A percentile compares a stretch with the other conserved stretches of the same genome.
Evolutionary conservation across 2,797 vertebrate species (phyloP).

Genomic region (Setipinna tenuifilis): DNA sequence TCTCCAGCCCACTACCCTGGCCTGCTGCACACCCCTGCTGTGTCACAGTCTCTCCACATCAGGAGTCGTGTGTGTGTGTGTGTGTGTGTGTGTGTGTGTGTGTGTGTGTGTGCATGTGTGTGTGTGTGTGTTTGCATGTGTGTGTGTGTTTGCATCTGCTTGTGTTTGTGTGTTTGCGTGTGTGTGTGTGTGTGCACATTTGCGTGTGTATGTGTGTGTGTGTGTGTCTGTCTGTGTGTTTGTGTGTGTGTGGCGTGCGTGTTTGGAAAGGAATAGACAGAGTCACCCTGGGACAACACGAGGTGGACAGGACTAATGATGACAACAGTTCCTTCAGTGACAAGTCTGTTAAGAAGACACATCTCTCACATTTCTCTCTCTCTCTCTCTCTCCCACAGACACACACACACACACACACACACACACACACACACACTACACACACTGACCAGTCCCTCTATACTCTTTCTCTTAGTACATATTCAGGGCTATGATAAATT

Average conservation of each 20-base stretch:
- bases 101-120: neutral
- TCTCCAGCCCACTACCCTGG: neutral
- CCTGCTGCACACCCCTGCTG: neutral
- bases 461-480: constrained; percentile 6
- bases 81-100: constrained; percentile 12
- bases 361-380: neutral
- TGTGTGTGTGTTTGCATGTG: neutral
- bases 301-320: constrained; percentile 8
- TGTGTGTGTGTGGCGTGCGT: neutral
- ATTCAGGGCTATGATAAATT: constrained; percentile 10
- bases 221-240: neutral
- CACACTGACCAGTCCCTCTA: constrained; percentile 14
- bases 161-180: neutral
- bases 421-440: neutral
- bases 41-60: neutral
- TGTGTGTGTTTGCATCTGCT: neutral
- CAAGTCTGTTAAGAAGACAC: neutral
- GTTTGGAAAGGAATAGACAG: neutral
- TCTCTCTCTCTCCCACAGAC: neutral
- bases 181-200: neutral
- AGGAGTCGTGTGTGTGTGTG: neutral
- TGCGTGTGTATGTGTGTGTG: neutral
- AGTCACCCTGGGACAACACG: neutral
- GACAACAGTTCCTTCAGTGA: constrained; percentile 2
- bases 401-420: neutral